A percentile compares a stretch with the other conserved stretches of the same genome.
These are phyloP conservation scores for Iguana delicatissima DNA, from an alignment of 2,797 vertebrate genomes.

Conservation along the genomic window DNA sequence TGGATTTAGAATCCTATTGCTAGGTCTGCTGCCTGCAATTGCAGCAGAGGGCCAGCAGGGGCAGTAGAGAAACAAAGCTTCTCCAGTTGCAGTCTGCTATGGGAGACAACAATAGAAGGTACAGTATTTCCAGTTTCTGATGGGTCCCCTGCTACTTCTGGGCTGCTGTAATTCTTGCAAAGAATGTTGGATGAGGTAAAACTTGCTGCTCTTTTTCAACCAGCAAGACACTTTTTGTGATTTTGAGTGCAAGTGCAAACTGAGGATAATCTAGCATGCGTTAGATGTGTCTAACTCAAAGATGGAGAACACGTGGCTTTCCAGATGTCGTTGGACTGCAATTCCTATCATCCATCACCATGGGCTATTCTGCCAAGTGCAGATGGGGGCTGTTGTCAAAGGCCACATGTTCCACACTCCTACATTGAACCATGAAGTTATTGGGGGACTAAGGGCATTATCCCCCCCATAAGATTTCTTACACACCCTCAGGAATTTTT, in stretches of 20 bases:
- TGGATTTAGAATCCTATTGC: neutral
- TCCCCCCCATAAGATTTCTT: too few relatives aligned
- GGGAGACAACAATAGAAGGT: neutral
- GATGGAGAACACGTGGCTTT: neutral
- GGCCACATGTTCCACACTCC: neutral
- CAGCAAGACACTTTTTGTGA: neutral
- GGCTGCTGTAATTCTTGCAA: neutral
- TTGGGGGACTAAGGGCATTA: too few relatives aligned
- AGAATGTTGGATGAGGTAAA: neutral
- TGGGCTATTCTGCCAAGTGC: too few relatives aligned
- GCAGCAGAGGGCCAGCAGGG: neutral
- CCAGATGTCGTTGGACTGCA: neutral
- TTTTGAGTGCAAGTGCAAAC: neutral
- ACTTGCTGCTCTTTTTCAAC: neutral
- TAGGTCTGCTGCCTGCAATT: neutral
- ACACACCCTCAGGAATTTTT: too few relatives aligned
- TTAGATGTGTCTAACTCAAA: neutral
- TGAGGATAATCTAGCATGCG: neutral
- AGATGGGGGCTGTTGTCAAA: neutral
- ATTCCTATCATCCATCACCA: neutral
- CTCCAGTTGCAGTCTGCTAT: neutral
- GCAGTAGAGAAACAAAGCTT: neutral
- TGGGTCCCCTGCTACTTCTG: neutral
- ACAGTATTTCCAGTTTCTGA: neutral
- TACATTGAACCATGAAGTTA: neutral